These are phyloP conservation scores for Clarias batrachus DNA, from an alignment of 2,113 vertebrate species.

Conservation along the genomic window DNA sequence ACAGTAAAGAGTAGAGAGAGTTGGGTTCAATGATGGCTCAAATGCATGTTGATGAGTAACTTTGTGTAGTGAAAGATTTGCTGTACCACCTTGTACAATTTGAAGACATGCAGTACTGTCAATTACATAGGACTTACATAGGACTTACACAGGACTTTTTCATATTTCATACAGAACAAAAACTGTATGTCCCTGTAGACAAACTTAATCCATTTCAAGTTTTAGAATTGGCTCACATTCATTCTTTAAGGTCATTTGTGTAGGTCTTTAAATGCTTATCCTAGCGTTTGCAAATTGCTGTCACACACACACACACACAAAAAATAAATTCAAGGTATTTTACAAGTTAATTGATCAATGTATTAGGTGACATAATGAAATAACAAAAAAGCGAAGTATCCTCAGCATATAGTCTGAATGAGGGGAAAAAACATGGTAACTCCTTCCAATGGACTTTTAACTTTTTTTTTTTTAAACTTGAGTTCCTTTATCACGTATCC, in stretches of 20 bases:
- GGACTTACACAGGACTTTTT: neutral
- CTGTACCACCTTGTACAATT: too few species aligned
- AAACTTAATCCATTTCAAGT: neutral
- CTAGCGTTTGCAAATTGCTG: neutral
- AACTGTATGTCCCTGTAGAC: neutral
- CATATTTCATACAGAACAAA: neutral
- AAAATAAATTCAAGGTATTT: neutral
- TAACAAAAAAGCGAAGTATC: neutral
- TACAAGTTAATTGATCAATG: neutral
- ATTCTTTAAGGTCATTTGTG: neutral
- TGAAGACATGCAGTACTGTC: too few species aligned
- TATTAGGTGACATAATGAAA: neutral
- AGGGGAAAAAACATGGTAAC: neutral
- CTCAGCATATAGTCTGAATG: neutral
- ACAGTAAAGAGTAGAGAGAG: too few species aligned
- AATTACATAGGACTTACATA: too few species aligned
- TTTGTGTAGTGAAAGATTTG: too few species aligned
- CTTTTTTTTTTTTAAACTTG: too few species aligned
- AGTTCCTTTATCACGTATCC: neutral
- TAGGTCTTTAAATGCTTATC: neutral
- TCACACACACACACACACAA: neutral
- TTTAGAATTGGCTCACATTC: neutral
- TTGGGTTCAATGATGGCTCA: too few species aligned
- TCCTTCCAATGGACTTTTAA: neutral
- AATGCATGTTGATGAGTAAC: too few species aligned